Base-by-base conservation (phyloP, 2,797 vertebrate genomes). In the Argyrosomus regius region DNA sequence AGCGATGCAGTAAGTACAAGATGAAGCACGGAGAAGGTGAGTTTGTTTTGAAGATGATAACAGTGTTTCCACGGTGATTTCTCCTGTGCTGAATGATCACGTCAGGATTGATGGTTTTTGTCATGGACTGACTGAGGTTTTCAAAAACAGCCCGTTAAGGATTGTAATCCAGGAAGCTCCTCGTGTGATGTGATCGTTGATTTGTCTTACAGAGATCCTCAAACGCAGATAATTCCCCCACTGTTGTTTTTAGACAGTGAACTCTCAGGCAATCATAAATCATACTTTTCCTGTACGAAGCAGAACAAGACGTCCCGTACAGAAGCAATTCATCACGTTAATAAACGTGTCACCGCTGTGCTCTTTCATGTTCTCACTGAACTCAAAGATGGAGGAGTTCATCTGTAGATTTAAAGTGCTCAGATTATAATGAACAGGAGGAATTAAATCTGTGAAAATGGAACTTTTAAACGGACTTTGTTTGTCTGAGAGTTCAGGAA, bases 271-370 rank as follows among this genome's bases (percentile, higher is more conserved):
- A 39, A 84, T 87, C 84, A 87, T 87, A 91, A 91, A 94, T 92
- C 79, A 90, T 73, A 81, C 69, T 84, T 92, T 89, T 87, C 60
- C 80, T 43, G 43, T 73, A 52, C 5, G 39, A 81, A 72, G 77
- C 77, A 39, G 81, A 56, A 84, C 81, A 89, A 87, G 80, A 84
- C 81, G 87, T 89, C 81, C 49, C 43, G 53, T 86, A 75, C 65
- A 84, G 73, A 87, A 84, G 83, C 77, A 70, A 91, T 93, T 91
- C 82, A 88, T 92, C 89, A 91, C 78, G 69, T 84, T 85, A 86
- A 87, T 87, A 85, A 88, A 91, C 35, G 68, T 81, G 81, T 86
- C 83, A 89, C 28, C n/a, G 0, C 79, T 2, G 6, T 20, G 61
- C 57, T 69, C 72, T 72, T 57, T 78, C 24, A 74, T 58, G 61